phyloP scores from a whole-genome alignment of 2,113 vertebrate species.

The Rhagologus leucostigma region DNA sequence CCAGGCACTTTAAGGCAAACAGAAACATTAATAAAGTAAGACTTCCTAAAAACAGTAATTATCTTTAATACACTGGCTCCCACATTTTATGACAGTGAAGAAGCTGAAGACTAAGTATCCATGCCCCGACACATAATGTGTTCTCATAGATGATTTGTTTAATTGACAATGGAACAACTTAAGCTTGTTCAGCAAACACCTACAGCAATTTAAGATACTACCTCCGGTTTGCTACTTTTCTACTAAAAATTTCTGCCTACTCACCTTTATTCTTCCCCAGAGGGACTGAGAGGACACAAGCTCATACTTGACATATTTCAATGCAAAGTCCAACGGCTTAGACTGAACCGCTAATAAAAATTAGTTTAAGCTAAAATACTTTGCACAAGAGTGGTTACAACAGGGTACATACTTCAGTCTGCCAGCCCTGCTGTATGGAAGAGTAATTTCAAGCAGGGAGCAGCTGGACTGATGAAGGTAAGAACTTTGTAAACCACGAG shows the following conservation, averaged over 20 bases:
- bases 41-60: not conserved
- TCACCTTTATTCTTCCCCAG: not conserved
- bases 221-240: not conserved
- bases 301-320: not conserved
- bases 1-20: not conserved
- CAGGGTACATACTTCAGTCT: not conserved
- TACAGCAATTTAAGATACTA: not conserved
- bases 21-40: not conserved
- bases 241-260: not conserved
- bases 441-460: not conserved
- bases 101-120: not conserved
- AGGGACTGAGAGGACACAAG: not conserved
- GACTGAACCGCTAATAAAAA: not conserved
- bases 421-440: not conserved
- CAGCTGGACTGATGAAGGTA: not conserved
- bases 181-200: not conserved
- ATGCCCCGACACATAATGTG: not conserved
- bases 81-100: not conserved
- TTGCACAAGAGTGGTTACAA: not conserved
- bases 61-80: not conserved
- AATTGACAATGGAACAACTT: not conserved
- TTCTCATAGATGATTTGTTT: not conserved
- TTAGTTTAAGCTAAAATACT: not conserved
- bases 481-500: not conserved
- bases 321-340: not conserved